These are phyloP conservation scores for Corythornis vintsioides DNA, from an alignment of 2,113 vertebrate species.

Conservation along the genomic window DNA sequence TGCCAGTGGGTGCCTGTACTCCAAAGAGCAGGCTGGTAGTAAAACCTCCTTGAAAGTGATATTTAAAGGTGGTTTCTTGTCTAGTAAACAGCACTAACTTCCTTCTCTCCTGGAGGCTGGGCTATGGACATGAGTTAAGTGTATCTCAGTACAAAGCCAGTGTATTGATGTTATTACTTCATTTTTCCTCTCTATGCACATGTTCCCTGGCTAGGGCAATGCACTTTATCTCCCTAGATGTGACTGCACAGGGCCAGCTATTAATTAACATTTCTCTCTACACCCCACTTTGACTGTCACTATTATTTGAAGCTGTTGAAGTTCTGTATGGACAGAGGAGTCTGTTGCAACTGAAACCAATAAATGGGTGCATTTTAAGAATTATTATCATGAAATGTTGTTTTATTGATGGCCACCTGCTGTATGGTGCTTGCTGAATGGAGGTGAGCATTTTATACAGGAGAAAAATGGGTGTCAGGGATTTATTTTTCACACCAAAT, in stretches of 20 bases:
- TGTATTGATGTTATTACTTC: neutral
- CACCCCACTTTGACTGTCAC: neutral
- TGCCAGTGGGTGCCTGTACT: neutral
- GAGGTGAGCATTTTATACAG: too few species aligned
- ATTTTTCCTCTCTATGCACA: too few species aligned
- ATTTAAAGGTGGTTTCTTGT: neutral
- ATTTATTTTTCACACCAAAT: neutral
- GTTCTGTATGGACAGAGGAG: neutral
- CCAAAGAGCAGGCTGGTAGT: neutral
- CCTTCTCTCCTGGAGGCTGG: too few species aligned
- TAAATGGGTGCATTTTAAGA: conserved; percentile 40
- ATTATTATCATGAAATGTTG: neutral
- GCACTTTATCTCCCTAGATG: neutral
- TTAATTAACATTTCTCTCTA: neutral
- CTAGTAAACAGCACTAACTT: neutral
- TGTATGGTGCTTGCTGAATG: neutral
- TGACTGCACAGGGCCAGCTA: neutral
- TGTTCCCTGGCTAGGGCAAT: neutral
- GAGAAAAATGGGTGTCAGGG: neutral
- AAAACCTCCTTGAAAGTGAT: neutral
- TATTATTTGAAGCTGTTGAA: neutral
- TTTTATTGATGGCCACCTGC: neutral
- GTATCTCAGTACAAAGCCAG: neutral
- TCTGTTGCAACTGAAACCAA: neutral
- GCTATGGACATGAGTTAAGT: neutral